Percentiles rank a stretch among this genome's conserved stretches.
Conservation (phyloP, 37 sponge, comb jelly and placozoan genomes). For the Aplysina aerophoba region DNA sequence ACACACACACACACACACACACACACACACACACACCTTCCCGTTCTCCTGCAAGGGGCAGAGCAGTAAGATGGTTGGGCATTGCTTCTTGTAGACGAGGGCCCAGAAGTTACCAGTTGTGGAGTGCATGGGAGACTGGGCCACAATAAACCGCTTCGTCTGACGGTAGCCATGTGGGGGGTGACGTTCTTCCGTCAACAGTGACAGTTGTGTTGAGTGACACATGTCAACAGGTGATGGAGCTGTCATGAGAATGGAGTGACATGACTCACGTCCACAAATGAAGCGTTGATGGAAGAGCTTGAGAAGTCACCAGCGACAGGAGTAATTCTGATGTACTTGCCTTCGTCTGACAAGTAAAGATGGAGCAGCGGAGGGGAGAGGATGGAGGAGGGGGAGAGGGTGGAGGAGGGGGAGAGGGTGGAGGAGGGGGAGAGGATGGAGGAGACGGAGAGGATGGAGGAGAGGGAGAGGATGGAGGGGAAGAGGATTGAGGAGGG, state of each 20-base stretch:
- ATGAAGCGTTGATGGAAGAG: slow-evolving; percentile 1
- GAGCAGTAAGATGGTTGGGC: background rate
- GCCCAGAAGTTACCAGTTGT: background rate
- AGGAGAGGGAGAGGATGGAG: background rate
- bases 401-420: too few species aligned
- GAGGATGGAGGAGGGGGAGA: too few species aligned
- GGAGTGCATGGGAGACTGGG: slow-evolving; percentile 18
- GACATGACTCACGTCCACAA: background rate
- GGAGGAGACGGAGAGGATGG: background rate
- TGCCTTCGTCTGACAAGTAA: background rate
- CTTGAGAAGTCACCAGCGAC: background rate
- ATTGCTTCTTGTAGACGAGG: background rate
- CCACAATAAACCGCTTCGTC: background rate
- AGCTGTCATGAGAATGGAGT: background rate
- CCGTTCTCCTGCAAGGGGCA: background rate
- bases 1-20: too few species aligned
- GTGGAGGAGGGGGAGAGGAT: background rate
- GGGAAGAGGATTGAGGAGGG: background rate
- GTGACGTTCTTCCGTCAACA: too few species aligned
- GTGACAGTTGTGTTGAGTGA: too few species aligned
- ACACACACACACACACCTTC: background rate
- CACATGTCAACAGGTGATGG: too few species aligned
- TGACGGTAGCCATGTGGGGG: background rate
- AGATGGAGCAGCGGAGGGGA: background rate
- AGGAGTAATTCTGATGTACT: slow-evolving; percentile 4